A percentile compares a stretch with the other conserved stretches of the same genome.
Conservation (phyloP, 2,113 vertebrate species). For the Triplophysa rosa region DNA sequence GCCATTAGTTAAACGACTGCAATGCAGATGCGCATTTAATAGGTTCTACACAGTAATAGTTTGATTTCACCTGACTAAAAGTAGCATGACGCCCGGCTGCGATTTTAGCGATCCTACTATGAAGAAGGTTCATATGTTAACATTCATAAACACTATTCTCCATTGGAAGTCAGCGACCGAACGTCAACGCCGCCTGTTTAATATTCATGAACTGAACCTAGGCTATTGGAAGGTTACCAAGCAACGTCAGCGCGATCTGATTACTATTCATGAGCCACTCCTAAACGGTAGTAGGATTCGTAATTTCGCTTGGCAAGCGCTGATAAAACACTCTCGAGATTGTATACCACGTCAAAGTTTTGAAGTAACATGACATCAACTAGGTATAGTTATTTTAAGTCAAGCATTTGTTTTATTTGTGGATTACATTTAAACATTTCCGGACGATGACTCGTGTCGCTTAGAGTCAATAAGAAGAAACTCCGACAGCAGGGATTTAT, state of each 20-base stretch:
- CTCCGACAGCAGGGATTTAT: constrained; percentile 58
- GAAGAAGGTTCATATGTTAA: background rate
- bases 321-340: background rate
- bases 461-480: background rate
- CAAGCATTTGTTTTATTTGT: background rate
- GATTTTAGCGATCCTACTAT: background rate
- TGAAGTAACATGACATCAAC: background rate
- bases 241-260: background rate
- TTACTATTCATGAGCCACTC: constrained; percentile 22
- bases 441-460: background rate
- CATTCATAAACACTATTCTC: background rate
- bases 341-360: background rate
- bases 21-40: background rate
- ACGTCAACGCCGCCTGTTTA: background rate
- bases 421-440: background rate
- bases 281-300: constrained; percentile 10
- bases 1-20: too few species aligned
- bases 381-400: background rate
- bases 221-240: background rate
- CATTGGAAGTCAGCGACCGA: background rate
- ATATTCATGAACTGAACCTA: background rate
- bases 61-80: background rate
- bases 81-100: background rate
- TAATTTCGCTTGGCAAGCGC: background rate
- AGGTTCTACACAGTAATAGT: background rate